phyloP scores from a whole-genome alignment of 2,888 invertebrate species.

The Merodon equestris region DNA sequence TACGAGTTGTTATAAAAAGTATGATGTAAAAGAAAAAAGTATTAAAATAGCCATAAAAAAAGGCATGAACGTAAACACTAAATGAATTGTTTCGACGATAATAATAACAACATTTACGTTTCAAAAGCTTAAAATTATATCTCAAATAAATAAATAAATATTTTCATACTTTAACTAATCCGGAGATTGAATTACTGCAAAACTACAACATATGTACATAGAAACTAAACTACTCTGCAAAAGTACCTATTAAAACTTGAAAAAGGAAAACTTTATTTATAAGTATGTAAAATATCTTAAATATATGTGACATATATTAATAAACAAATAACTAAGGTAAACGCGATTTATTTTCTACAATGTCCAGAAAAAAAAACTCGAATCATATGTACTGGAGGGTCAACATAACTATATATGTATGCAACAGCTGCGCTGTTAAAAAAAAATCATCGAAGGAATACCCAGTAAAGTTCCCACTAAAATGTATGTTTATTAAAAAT shows the following conservation, averaged over 20 bases:
- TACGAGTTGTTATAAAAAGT: conserved; percentile 47
- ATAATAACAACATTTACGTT: conserved; percentile 40
- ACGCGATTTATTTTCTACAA: conserved; percentile 53
- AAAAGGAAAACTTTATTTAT: conserved; percentile 6
- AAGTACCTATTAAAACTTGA: conserved; percentile 58
- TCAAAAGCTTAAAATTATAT: conserved; percentile 47
- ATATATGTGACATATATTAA: conserved; percentile 61
- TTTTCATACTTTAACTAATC: conserved; percentile 65
- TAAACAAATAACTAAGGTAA: conserved; percentile 14
- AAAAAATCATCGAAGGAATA: conserved; percentile 60
- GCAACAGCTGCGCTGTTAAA: conserved; percentile 49
- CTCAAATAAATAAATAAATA: conserved; percentile 32
- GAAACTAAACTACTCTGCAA: conserved; percentile 56
- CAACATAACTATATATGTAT: conserved; percentile 18
- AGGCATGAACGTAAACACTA: conserved; percentile 46
- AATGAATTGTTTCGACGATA: conserved; percentile 65
- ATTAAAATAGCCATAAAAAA: conserved; percentile 23
- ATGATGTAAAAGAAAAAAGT: conserved; percentile 28
- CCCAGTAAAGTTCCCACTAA: conserved; percentile 53
- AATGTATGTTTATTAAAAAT: conserved; percentile 40
- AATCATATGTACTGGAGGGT: conserved; percentile 13
- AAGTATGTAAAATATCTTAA: conserved; percentile 51
- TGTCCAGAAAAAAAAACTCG: too few relatives aligned
- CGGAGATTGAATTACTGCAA: conserved; percentile 51
- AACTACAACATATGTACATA: conserved; percentile 54